Base-by-base conservation (phyloP, 2,113 vertebrate genomes). In the Axis porcinus region DNA sequence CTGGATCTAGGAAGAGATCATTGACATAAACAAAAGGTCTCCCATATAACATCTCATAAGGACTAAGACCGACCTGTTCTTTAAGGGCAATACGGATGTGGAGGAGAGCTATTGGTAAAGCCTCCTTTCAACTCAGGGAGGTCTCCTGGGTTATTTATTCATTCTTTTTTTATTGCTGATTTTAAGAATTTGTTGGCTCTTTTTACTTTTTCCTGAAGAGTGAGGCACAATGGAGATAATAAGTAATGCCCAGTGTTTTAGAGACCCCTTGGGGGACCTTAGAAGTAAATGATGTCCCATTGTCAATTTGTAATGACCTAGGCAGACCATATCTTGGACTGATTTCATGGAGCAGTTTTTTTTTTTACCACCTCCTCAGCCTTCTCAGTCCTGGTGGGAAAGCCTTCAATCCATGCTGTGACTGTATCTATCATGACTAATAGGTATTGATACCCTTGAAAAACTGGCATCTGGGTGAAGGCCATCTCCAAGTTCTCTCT, bases 331-430 rank as follows among this genome's bases (percentile, higher is more conserved):
- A 74, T 40, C n/a, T 74, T 23, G 10, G 21, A 40, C 6, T 40
- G 19, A 74, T 25, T 40, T 25, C 10, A 25, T 74, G 36, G n/a
- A 74, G 67, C 2, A 11, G 2, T 12, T 36, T 21, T 36, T n/a
- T n/a, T 11, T 1, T 57, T 57, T 10, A 70, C 19, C 19, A 70
- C 9, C 19, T 40, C 5, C 19, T 23, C n/a, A 23, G 19, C 19
- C 5, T 70, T 70, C n/a, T 70, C n/a, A 12, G 67, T 70, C 67
- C 0, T 0, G 19, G 17, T 70, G 19, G n/a, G 67, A 21, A 70
- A 70, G 67, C 19, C n/a, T 40, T 70, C 19, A 70, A 40, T 12
- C 67, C n/a, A 70, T 40, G 19, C 2, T 70, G 4, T 70, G n/a
- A 40, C 23, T 70, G 10, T 70, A 23, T 70, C n/a, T 70, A 40